phyloP scores from a whole-genome alignment of 2,797 vertebrate species.

The Poeciliopsis paucimaculata region DNA sequence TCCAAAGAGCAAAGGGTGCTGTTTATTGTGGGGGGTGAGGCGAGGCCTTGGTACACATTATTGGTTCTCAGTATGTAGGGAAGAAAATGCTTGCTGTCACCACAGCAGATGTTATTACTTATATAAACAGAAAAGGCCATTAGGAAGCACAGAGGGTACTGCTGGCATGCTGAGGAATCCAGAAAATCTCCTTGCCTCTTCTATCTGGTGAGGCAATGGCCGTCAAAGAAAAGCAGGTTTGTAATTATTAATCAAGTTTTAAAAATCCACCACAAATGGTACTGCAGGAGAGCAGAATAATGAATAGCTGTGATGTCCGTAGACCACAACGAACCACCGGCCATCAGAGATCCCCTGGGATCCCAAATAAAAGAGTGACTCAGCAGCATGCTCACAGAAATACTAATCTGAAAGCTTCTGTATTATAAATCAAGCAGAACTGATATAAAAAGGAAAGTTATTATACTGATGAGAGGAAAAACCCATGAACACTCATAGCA shows the following conservation, averaged over 20 bases:
- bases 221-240: not conserved
- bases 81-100: not conserved
- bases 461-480: not conserved
- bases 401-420: not conserved
- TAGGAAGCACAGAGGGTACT: not conserved
- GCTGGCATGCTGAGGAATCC: not conserved
- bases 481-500: not conserved
- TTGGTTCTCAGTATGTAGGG: not conserved
- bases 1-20: not conserved
- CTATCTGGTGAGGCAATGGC: not conserved
- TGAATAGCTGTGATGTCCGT: not conserved
- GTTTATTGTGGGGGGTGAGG: not conserved
- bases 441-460: not conserved
- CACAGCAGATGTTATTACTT: slow-evolving; percentile 8
- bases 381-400: not conserved
- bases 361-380: not conserved
- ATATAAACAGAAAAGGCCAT: slow-evolving; percentile 1
- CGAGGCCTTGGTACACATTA: not conserved
- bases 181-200: not conserved
- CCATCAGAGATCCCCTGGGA: not conserved
- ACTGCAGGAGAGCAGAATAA: not conserved
- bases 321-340: not conserved
- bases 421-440: slow-evolving; percentile 1
- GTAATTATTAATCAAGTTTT: not conserved
- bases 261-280: not conserved